Base-by-base conservation (phyloP, 2,113 vertebrate genomes). In the Camelus bactrianus region DNA sequence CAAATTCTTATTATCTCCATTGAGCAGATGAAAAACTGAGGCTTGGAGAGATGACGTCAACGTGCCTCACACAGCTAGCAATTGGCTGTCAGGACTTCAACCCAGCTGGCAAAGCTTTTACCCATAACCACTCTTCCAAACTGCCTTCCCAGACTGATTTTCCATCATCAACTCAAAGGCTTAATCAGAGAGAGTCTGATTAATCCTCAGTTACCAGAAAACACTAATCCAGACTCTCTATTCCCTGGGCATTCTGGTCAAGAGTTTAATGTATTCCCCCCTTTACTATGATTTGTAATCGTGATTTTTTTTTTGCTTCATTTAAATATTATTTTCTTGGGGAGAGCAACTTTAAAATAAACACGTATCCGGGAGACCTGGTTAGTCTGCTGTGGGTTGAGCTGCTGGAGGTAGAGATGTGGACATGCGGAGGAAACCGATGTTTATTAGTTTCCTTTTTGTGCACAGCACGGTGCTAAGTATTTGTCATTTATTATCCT, bases 321-420 rank as follows among this genome's bases (percentile, higher is more conserved):
- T 93, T 92, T 87, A 89, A n/a, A 60, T 65, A 60, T 52, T 20
- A 54, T 77, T 89, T 94, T 94, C 77, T 95, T 69, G 13, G 38
- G 24, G 35, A 87, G 2, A 75, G 16, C 24, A 92, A 79, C 56
- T 89, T 86, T 70, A 89, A 95, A 79, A 89, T 84, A 90, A 91
- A 81, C 38, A 82, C 62, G 72, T 19, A 72, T 17, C 15, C 13
- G 79, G 24, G 14, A 77, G 20, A 75, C 35, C 7, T 65, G 19
- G 17, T 38, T 30, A 87, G 54, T 32, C 12, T 70, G 1, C 54
- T 82, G 42, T 13, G 19, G 52, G 48, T 20, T 54, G 58, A 94
- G 56, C 52, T 50, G 22, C 30, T 76, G 60, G 54, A 9, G 32
- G 8, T 3, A 9, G 24, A 65, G n/a, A 10, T 0, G 2, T n/a